phyloP scores from a whole-genome alignment of 2,797 vertebrate genomes.

The Molossus molossus region DNA sequence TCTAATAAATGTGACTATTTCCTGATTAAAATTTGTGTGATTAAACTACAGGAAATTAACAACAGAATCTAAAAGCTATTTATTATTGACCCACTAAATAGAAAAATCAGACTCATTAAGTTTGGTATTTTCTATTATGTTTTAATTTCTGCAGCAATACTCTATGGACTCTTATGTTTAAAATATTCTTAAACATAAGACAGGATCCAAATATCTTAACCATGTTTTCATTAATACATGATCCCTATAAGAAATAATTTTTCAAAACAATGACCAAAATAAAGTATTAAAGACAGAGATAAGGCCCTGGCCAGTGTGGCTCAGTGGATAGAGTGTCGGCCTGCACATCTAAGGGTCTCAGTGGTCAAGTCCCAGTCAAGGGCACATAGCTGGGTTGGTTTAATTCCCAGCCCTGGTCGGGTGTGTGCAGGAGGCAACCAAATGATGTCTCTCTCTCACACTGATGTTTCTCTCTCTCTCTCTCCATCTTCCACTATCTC shows the following conservation, averaged over 20 bases:
- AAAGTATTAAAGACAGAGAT: constrained; percentile 36
- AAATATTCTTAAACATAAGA: constrained; percentile 63
- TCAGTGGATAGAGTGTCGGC: too few relatives aligned
- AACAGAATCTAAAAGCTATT: constrained; percentile 48
- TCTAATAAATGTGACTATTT: constrained; percentile 59
- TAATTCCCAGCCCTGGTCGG: too few relatives aligned
- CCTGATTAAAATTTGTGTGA: constrained; percentile 28
- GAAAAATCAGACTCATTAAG: constrained; percentile 38
- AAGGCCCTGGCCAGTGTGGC: too few relatives aligned
- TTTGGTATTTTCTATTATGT: constrained; percentile 8
- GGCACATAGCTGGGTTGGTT: too few relatives aligned
- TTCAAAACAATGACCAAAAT: constrained; percentile 66
- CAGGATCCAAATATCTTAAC: constrained; percentile 40
- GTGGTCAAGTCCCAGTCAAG: too few relatives aligned
- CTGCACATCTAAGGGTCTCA: too few relatives aligned
- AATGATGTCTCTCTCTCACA: too few relatives aligned
- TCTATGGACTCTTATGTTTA: constrained; percentile 11
- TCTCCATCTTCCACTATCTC: too few relatives aligned
- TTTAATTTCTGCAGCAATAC: constrained; percentile 39
- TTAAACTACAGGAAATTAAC: constrained; percentile 12
- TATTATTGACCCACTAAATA: constrained; percentile 22
- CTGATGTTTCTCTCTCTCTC: too few relatives aligned
- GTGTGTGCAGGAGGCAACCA: too few relatives aligned
- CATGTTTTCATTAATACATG: constrained; percentile 64
- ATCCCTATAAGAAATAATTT: constrained; percentile 59